Evolutionary conservation across 2,113 vertebrate genomes (phyloP).

Genomic region (Bos taurus): ARS-UCD2.0 NC_082638.1:427001-427500

Average conservation of each 20-base stretch:
- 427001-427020: not conserved
- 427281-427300: not conserved
- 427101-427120: not conserved
- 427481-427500: not conserved
- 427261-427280: fast-evolving
- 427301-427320: not conserved
- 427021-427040: not conserved
- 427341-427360: not conserved
- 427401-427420: not conserved
- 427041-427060: not conserved
- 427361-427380: not conserved
- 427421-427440: not conserved
- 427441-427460: fast-evolving
- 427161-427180: not conserved
- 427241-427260: not conserved
- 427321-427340: not conserved
- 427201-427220: not conserved
- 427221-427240: not conserved
- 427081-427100: fast-evolving
- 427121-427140: not conserved
- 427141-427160: not conserved
- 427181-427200: fast-evolving
- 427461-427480: not conserved
- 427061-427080: not conserved
- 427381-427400: not conserved